Conservation (phyloP, 2,888 invertebrate species). For the Brachypalpus laphriformis region DNA sequence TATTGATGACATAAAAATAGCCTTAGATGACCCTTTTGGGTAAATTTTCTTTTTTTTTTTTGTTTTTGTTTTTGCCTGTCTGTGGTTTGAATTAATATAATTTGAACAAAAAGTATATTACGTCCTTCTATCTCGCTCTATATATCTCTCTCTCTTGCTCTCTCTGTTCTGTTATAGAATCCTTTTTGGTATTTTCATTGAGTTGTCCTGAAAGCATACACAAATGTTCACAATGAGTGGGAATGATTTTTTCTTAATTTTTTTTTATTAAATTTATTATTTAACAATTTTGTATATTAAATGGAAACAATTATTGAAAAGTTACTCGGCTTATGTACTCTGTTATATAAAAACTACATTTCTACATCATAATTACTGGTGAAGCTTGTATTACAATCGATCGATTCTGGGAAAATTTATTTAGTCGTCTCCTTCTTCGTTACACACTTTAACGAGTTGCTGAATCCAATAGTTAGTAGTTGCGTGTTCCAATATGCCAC, state of each 20-base stretch:
- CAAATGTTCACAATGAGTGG: background rate
- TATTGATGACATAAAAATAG: constrained; percentile 59
- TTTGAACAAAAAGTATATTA: constrained; percentile 14
- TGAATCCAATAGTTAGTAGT: too few relatives aligned
- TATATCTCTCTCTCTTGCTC: constrained; percentile 25
- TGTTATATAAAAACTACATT: too few relatives aligned
- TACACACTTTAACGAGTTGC: too few relatives aligned
- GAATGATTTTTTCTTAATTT: too few relatives aligned
- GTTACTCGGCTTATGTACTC: too few relatives aligned
- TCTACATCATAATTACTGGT: too few relatives aligned
- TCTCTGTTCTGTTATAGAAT: constrained; percentile 40
- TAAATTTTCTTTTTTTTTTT: constrained; percentile 6
- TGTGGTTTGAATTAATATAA: constrained; percentile 1
- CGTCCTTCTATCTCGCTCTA: too few relatives aligned
- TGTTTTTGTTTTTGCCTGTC: background rate
- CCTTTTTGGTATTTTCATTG: constrained; percentile 44
- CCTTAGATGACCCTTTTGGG: constrained; percentile 2
- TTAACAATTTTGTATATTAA: background rate
- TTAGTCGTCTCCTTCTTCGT: too few relatives aligned
- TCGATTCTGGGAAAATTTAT: too few relatives aligned
- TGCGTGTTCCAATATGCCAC: too few relatives aligned
- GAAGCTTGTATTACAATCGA: too few relatives aligned
- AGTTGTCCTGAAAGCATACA: constrained; percentile 56
- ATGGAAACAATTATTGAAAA: background rate
- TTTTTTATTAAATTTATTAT: too few relatives aligned